Base-by-base conservation (phyloP, 2,888 invertebrate species). In the Drosophila flavopinicola region DNA sequence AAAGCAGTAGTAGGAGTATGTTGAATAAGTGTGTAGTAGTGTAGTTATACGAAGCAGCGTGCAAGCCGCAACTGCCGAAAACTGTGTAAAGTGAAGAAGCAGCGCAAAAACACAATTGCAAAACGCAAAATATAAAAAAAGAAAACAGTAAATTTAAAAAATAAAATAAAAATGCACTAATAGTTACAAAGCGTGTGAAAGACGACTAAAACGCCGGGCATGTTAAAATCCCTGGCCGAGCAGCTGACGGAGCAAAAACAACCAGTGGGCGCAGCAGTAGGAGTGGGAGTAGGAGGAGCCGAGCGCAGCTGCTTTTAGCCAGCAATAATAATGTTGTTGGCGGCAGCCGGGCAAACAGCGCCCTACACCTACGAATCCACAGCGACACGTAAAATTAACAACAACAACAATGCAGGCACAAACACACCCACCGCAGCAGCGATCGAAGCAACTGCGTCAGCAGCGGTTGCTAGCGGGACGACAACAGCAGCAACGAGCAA, bases 41-140 rank as follows among this genome's bases (percentile, higher is more conserved):
- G 80, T 75, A 78, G 69, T 76, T 74, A 74, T 78, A 80, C 72
- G 80, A 83, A 84, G 27, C 57, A 85, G 75, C 63, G 78, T 71
- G 78, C 32, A 41, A 80, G 54, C 60, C 67, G 39, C 38, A 79
- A 74, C 30, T 54, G 32, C 15, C 52, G 35, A 53, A 74, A 66
- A 69, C 41, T 38, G 41, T 60, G 30, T 20, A 20, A 42, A 53
- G 49, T 47, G 66, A 54, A 71, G 54, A 51, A 61, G 61, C 49
- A 41, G 24, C 32, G 64, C 25, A 32, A 65, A 74, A 65, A 52
- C 35, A 27, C 33, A 64, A 63, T 42, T 59, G 48, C n/a, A 48
- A 38, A 38, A n/a, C n/a, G n/a, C n/a, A 53, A 56, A 49, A 30
- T 35, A 53, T 48, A 58, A 41, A 41, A 17, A 39, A 41, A 41